Percentiles rank a stretch among this genome's conserved stretches.
Evolutionary conservation across 2,888 invertebrate genomes (phyloP).

Genomic region (Boloria euphrosyne): DNA sequence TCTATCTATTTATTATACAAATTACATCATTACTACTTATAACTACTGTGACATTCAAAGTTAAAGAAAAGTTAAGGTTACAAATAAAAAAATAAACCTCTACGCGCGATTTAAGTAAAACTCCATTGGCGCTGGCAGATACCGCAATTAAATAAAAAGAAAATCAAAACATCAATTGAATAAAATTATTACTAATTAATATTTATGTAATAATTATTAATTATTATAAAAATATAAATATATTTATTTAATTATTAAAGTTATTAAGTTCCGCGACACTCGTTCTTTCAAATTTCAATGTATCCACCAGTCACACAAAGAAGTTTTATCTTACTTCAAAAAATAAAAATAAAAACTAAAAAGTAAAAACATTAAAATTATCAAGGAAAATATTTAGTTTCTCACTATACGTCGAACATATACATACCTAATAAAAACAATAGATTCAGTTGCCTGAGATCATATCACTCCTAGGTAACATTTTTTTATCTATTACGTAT

Average conservation of each 20-base stretch:
- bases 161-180: too few relatives aligned
- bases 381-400: constrained; percentile 9
- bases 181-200: too few relatives aligned
- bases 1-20: constrained; percentile 26
- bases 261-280: too few relatives aligned
- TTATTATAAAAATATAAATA: too few relatives aligned
- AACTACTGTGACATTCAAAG: constrained; percentile 15
- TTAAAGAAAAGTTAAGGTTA: neutral
- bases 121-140: neutral
- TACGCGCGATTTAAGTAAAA: neutral
- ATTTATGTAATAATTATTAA: too few relatives aligned
- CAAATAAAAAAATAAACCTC: too few relatives aligned
- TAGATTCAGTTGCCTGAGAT: constrained; percentile 30
- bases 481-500: constrained; percentile 23
- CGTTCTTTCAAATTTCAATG: too few relatives aligned
- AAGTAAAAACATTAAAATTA: constrained; percentile 1
- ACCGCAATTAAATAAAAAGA: too few relatives aligned
- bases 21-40: constrained; percentile 3
- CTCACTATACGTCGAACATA: constrained; percentile 27
- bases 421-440: constrained; percentile 13
- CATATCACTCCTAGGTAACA: constrained; percentile 38
- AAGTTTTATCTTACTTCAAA: too few relatives aligned
- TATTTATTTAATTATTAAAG: too few relatives aligned
- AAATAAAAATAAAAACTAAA: too few relatives aligned
- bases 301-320: too few relatives aligned